Evolutionary conservation across 2,113 vertebrate genomes (phyloP).

Genomic region (Gymnarchus niloticus): DNA sequence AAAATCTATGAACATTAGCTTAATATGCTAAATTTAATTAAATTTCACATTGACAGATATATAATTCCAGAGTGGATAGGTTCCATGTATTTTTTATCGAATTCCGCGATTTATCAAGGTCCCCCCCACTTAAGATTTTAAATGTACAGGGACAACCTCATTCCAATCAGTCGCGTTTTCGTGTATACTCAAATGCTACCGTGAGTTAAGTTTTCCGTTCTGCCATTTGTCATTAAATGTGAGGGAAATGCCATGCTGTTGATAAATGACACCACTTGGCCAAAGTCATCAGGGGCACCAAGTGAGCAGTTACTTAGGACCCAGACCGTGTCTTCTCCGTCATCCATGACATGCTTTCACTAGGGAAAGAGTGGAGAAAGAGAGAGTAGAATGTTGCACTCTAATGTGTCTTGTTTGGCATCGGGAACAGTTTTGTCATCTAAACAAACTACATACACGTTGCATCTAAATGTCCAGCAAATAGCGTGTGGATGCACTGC

Average conservation of each 20-base stretch:
- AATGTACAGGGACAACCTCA: not conserved
- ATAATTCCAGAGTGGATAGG: not conserved
- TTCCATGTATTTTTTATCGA: not conserved
- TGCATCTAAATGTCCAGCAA: not conserved
- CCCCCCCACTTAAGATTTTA: not conserved
- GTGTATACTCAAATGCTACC: not conserved
- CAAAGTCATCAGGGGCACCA: not conserved
- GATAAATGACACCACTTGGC: slow-evolving; percentile 2
- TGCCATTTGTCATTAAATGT: not conserved
- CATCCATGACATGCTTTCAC: not conserved
- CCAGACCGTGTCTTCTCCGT: not conserved
- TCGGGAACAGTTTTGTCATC: not conserved
- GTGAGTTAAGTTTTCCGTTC: not conserved
- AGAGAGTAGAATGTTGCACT: not conserved
- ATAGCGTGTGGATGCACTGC: not conserved
- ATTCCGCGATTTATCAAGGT: not conserved
- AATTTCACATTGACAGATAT: not conserved
- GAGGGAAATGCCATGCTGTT: not conserved
- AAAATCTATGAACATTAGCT: slow-evolving; percentile 10
- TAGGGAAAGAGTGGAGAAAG: not conserved
- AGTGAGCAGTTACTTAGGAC: slow-evolving; percentile 5
- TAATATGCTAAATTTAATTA: not conserved
- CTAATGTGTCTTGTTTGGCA: not conserved
- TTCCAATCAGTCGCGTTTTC: not conserved
- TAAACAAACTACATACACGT: not conserved